Evolutionary conservation across 2,797 vertebrate species (phyloP).

Genomic region (Anniella stebbinsi): DNA sequence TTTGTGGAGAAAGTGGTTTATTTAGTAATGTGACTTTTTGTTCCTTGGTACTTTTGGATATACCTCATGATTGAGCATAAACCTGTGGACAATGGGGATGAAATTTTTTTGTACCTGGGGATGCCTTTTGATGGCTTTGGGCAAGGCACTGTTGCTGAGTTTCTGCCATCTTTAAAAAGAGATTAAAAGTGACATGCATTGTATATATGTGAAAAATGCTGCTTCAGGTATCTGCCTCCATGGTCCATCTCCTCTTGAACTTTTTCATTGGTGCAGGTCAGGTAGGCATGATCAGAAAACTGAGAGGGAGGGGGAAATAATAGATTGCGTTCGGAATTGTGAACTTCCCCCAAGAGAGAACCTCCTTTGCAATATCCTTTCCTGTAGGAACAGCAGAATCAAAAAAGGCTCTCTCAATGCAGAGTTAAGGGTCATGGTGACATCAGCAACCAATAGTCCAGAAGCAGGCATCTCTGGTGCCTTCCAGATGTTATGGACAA

Average conservation of each 20-base stretch:
- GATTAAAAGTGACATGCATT: neutral
- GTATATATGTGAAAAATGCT: neutral
- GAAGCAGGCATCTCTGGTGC: no score
- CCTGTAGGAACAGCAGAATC: neutral
- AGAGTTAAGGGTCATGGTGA: neutral
- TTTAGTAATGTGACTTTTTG: neutral
- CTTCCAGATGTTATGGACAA: no score
- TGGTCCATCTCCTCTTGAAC: neutral
- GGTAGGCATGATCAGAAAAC: neutral
- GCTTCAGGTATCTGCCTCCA: no score
- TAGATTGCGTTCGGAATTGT: neutral
- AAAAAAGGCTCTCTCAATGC: neutral
- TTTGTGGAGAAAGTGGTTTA: neutral
- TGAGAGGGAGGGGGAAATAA: neutral
- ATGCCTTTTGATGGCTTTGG: neutral
- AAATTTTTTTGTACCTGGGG: neutral
- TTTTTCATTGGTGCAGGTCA: neutral
- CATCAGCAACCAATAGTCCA: neutral
- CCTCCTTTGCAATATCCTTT: neutral
- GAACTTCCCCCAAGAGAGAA: neutral
- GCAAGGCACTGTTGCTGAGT: neutral
- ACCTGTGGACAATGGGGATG: neutral
- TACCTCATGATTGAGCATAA: neutral
- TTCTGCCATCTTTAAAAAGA: neutral
- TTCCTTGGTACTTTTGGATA: neutral